A percentile compares a stretch with the other conserved stretches of the same genome.
These are phyloP conservation scores for Pelosia muscerda DNA, from an alignment of 2,888 invertebrate species.

Conservation along the genomic window DNA sequence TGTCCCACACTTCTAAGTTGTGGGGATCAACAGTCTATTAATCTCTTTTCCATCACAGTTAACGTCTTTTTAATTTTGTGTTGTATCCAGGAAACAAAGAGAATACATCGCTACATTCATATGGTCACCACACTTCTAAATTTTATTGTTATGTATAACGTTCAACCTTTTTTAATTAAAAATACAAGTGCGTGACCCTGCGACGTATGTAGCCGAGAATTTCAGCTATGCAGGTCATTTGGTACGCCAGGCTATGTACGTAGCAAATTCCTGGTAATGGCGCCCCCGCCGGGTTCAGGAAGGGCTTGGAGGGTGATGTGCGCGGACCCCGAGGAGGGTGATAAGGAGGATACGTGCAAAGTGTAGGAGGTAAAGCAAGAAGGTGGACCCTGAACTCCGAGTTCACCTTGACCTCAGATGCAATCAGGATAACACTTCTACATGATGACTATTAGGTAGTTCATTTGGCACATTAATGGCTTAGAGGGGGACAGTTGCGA, in stretches of 20 bases:
- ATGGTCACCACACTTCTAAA: not conserved
- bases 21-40: conserved; percentile 7
- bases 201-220: not conserved
- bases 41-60: not conserved
- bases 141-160: not conserved
- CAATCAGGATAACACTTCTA: too few relatives aligned
- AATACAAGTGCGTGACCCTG: not conserved
- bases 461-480: too few relatives aligned
- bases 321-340: too few relatives aligned
- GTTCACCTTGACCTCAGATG: too few relatives aligned
- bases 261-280: too few relatives aligned
- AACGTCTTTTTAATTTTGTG: not conserved
- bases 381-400: too few relatives aligned
- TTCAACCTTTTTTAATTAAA: not conserved
- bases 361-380: too few relatives aligned
- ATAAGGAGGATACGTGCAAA: too few relatives aligned
- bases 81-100: not conserved
- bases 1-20: conserved; percentile 14
- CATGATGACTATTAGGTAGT: too few relatives aligned
- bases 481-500: not conserved
- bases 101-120: not conserved
- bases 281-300: too few relatives aligned
- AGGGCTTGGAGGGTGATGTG: too few relatives aligned
- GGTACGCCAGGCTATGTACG: too few relatives aligned
- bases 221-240: not conserved